Percentiles rank a stretch among this genome's conserved stretches.
Evolutionary conservation across 2,888 invertebrate species (phyloP).

Genomic region (Protophormia terraenovae): DNA sequence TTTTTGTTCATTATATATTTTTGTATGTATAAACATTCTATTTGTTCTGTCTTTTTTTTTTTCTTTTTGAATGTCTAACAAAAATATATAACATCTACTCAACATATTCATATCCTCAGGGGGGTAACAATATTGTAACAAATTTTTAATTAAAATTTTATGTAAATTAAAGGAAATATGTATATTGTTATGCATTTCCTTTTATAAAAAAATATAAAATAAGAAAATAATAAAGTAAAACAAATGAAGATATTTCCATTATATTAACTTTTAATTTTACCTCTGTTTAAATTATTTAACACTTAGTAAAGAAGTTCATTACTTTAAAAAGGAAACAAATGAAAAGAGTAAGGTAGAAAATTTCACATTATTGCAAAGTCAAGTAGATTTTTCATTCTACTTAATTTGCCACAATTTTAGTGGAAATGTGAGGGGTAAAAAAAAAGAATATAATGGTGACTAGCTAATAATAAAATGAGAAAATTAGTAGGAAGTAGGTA

Average conservation of each 20-base stretch:
- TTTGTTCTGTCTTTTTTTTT: neutral
- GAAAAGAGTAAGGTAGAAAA: neutral
- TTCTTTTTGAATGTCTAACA: neutral
- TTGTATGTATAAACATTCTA: neutral
- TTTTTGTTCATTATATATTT: neutral
- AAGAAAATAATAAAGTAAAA: neutral
- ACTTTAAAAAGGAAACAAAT: neutral
- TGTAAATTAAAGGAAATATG: conserved; percentile 49
- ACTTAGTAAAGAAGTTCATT: neutral
- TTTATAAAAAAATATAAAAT: neutral
- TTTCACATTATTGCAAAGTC: too few relatives aligned
- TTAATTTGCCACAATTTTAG: neutral
- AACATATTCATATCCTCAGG: conserved; percentile 18
- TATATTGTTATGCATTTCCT: conserved; percentile 31
- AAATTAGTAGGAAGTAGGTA: neutral
- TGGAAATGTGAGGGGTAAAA: neutral
- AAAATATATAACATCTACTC: neutral
- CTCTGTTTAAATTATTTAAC: neutral
- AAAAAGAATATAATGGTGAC: neutral
- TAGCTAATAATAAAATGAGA: neutral
- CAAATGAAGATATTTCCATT: neutral
- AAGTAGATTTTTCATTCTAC: neutral
- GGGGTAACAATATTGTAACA: conserved; percentile 40
- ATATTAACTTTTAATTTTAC: neutral
- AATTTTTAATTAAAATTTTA: conserved; percentile 51